Evolutionary conservation across 2,797 vertebrate species (phyloP), one percentile per base, ranked within the genome.

Genomic region (Pangasius mekongensis): DNA sequence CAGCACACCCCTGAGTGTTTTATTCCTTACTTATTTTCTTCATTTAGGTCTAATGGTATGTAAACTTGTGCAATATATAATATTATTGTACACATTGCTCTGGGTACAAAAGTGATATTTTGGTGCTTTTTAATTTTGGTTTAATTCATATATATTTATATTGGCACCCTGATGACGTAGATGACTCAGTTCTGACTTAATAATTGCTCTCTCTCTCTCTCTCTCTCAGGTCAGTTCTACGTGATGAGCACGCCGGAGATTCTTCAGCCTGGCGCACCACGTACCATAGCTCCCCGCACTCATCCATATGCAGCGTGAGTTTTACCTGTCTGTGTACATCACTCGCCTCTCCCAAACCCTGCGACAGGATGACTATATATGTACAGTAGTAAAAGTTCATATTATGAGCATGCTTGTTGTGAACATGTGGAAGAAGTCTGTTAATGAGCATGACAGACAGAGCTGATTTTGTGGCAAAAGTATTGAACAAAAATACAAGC

Each of bases 231-330:
- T 90, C 98, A 98, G 92, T 97, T 98, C 92, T 98, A 98, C 64
- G 97, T 98, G 90, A 98, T 98, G 97, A 98, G 36, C 56, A 27
- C 56, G 1, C 22, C 80, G 0, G 80, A 82, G 33, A 36, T 43
- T 60, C 56, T 98, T 90, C 97, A 97, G 92, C 95, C 97, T 5
- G 97, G 97, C 87, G 93, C 97, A 0, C 96, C 91, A 66, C 94
- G 97, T 90, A 96, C 94, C 69, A 97, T 98, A 56, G 97, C 97
- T 58, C 97, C 97, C 10, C 95, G 96, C 86, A 96, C 97, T 58
- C 97, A 97, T 82, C 94, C 97, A 2, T 98, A 97, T 91, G 95
- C 97, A 69, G 93, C 95, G 97, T 98, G 96, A 90, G 98, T 13
- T 74, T 4, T 47, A 13, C 22, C 39, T 54, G 10, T n/a, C 30